These are phyloP conservation scores for Allochrocebus solatus DNA, from an alignment of 2,797 vertebrate genomes.

Conservation along the genomic window DNA sequence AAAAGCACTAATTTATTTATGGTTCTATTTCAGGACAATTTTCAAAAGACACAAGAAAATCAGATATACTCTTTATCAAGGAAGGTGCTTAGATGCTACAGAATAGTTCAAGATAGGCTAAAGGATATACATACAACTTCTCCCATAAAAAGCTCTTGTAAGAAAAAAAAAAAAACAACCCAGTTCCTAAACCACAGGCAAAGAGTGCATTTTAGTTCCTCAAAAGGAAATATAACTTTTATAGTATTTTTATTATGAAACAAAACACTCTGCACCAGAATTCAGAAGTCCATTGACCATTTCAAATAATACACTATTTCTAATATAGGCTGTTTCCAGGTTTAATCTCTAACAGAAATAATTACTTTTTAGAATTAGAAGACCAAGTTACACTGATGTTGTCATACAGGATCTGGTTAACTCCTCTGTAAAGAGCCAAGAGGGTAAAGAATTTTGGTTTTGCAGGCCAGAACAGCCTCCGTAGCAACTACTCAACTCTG, in stretches of 20 bases:
- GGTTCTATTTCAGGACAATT: constrained; percentile 8
- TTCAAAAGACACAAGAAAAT: background rate
- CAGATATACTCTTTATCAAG: background rate
- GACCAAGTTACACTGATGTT: background rate
- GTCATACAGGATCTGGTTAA: background rate
- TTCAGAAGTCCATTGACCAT: background rate
- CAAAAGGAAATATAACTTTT: constrained; percentile 28
- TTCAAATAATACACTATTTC: background rate
- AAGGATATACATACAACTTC: background rate
- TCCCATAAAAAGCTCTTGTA: background rate
- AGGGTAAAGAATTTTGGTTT: background rate
- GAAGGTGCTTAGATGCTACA: background rate
- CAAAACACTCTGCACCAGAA: background rate
- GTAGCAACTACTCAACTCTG: background rate
- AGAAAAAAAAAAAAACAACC: background rate
- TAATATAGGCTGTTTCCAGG: background rate
- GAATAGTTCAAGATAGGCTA: background rate
- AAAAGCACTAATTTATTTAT: background rate
- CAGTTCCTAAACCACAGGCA: background rate
- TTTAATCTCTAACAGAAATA: constrained; percentile 19
- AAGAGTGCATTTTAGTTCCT: background rate
- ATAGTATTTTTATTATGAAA: background rate
- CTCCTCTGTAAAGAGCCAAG: background rate
- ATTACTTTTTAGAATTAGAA: constrained; percentile 26
- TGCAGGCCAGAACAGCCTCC: background rate